Conservation (phyloP, 2,113 vertebrate genomes). For the Nothocercus julius region DNA sequence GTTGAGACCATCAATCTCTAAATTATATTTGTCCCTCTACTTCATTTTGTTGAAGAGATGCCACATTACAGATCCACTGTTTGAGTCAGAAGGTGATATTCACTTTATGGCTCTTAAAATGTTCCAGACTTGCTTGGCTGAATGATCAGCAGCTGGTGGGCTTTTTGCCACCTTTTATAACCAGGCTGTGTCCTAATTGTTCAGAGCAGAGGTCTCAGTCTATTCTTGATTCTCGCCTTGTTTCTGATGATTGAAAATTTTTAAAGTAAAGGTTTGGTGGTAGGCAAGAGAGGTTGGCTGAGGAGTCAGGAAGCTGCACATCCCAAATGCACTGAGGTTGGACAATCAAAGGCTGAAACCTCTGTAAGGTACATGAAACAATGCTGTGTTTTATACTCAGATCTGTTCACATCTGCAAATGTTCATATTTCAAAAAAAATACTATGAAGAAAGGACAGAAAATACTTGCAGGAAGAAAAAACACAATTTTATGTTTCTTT, state of each 20-base stretch:
- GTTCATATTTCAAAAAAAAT: background rate
- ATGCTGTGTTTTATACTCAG: background rate
- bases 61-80: background rate
- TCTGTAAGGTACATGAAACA: background rate
- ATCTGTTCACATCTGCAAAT: fast-evolving
- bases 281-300: background rate
- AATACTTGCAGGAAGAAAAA: background rate
- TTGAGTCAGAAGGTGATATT: background rate
- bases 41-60: constrained; percentile 2
- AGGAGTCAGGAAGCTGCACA: background rate
- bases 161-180: background rate
- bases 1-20: background rate
- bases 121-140: background rate
- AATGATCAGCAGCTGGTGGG: background rate
- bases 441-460: background rate
- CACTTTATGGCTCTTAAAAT: background rate
- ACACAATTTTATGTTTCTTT: background rate
- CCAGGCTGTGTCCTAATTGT: background rate
- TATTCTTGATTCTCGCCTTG: background rate
- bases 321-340: background rate
- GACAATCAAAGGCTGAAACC: background rate
- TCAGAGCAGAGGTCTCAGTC: background rate
- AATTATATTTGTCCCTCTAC: background rate
- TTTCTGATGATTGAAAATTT: background rate
- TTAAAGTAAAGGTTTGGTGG: background rate